Conservation (phyloP, 2,113 vertebrate genomes). For the Phyllostomus hastatus region DNA sequence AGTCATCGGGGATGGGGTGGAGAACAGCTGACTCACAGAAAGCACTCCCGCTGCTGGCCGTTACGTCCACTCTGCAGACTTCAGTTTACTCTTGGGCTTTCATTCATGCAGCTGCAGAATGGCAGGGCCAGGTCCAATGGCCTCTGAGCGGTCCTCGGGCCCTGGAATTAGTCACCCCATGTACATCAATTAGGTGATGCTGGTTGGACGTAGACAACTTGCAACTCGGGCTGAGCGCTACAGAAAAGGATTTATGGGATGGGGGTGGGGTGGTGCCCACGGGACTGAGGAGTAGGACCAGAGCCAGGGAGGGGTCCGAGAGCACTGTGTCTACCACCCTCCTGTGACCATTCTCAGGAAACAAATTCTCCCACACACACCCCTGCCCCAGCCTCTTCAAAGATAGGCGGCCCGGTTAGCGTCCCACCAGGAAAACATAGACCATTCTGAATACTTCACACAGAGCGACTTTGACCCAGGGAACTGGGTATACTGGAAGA, state of each 20-base stretch:
- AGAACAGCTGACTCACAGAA: neutral
- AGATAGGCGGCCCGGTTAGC: neutral
- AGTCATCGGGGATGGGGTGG: neutral
- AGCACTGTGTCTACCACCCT: neutral
- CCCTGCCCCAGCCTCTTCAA: neutral
- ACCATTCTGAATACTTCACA: neutral
- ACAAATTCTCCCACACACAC: neutral
- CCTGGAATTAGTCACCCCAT: neutral
- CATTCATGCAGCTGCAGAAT: neutral
- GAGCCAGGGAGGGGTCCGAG: neutral
- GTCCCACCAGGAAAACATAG: neutral
- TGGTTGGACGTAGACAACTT: neutral
- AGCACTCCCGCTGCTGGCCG: rapidly evolving
- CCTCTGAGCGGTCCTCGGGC: neutral
- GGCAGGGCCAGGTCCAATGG: neutral
- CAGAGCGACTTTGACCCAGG: neutral
- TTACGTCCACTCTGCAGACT: neutral
- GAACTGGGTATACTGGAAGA: neutral
- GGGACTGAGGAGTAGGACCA: no score
- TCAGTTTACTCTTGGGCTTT: neutral
- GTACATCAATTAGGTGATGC: neutral
- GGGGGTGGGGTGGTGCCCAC: neutral
- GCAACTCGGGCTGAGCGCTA: neutral
- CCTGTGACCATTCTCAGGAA: neutral
- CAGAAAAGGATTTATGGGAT: neutral